Base-by-base conservation (phyloP, 2,113 vertebrate genomes). In the Leptosomus discolor region DNA sequence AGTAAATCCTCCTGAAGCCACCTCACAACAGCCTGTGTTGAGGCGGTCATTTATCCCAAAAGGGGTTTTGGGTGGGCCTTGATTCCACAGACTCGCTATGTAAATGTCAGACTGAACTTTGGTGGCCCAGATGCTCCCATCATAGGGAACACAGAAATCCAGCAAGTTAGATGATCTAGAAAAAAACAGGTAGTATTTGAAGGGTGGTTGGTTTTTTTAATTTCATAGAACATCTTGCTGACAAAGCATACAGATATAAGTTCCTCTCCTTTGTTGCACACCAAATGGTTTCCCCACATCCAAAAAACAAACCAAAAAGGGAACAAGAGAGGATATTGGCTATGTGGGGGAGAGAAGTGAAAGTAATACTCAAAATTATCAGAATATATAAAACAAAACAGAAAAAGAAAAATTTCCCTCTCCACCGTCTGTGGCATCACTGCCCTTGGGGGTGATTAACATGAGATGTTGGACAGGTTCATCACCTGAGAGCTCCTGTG, bases 331-430 rank as follows among this genome's bases (percentile, higher is more conserved):
- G 65, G 30, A 70, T 56, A 85, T 9, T 82, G 30, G 46, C 48
- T 71, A 11, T 17, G 18, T 34, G 46, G 39, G 46, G 27, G 30
- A 75, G 41, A 27, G 20, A 85, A 88, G 24, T 68, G n/a, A 89
- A 87, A 91, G 64, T 30, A 87, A 94, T 75, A 87, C n/a, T 57
- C 80, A 65, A 78, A 75, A 17, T 51, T 60, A 91, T 22, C 53
- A 87, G 69, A 87, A 80, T 12, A 79, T 5, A 71, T 26, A 43
- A 85, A 93, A 34, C 36, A 57, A 65, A 77, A 69, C 15, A 61
- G 39, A 68, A 78, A 46, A 85, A 85, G n/a, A 39, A 65, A 26
- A 3, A 75, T 69, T 56, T 65, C 57, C 30, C 53, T 41, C 51
- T 84, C 41, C 48, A 51, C 8, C 41, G 50, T 2, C 46, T 37